These are phyloP conservation scores for Drosophila erecta DNA, from an alignment of 1,140 invertebrate species.

Conservation along the genomic window DNA sequence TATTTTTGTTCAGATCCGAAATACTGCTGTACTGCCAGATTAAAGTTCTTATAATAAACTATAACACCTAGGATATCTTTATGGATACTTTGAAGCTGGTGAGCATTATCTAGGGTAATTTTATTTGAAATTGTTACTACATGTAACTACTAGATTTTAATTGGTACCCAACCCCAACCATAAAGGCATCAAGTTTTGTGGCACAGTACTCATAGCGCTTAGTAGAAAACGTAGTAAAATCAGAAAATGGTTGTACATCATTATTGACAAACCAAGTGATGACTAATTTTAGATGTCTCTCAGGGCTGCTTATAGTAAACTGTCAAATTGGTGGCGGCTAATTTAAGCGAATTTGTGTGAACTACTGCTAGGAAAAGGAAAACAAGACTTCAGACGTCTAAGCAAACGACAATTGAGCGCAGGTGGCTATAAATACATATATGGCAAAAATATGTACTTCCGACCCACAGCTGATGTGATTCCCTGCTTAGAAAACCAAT, in stretches of 20 bases:
- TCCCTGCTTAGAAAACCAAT: constrained; percentile 24
- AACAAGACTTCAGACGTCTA: constrained; percentile 9
- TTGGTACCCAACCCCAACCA: no score
- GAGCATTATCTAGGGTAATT: neutral
- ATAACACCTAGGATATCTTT: no score
- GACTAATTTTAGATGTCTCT: constrained; percentile 19
- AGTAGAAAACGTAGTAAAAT: neutral
- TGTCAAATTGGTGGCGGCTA: constrained; percentile 21
- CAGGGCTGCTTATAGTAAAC: constrained; percentile 5
- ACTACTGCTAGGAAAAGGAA: neutral
- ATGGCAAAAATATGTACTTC: constrained; percentile 25
- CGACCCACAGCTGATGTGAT: constrained; percentile 29
- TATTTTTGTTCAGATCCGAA: constrained; percentile 11
- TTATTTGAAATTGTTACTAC: neutral
- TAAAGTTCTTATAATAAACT: neutral
- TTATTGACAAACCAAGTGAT: neutral
- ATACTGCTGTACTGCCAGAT: neutral
- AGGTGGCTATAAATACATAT: constrained; percentile 45
- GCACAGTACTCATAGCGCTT: neutral
- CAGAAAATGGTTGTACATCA: neutral
- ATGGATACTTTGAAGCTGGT: neutral
- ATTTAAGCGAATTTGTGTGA: constrained; percentile 36
- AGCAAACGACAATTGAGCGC: constrained; percentile 23
- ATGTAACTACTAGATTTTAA: no score
- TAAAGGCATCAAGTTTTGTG: neutral